phyloP scores from a whole-genome alignment of 2,797 vertebrate species.

The Rallus crepitans region DNA sequence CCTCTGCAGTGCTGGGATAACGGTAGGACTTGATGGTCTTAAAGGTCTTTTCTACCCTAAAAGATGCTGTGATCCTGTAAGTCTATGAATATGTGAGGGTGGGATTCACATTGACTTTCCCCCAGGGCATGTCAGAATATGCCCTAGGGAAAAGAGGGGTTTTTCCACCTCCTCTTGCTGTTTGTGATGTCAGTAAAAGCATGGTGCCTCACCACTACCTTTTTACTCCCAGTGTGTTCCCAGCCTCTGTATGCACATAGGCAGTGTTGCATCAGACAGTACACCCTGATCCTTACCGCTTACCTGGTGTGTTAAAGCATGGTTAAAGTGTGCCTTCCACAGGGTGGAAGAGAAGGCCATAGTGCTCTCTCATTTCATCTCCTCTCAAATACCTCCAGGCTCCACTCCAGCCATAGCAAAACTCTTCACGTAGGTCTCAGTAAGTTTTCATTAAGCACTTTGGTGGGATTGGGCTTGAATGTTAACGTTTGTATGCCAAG shows the following conservation, averaged over 20 bases:
- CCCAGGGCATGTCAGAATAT: not conserved
- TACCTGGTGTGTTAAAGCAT: not conserved
- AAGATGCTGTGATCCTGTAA: not conserved
- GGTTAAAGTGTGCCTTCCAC: not conserved
- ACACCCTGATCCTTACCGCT: not conserved
- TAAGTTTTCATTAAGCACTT: not conserved
- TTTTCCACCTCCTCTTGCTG: not conserved
- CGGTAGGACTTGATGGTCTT: rapidly evolving
- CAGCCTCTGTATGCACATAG: not conserved
- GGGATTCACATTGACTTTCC: not conserved
- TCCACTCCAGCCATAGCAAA: not conserved
- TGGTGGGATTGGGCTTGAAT: not conserved
- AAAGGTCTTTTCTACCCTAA: not conserved
- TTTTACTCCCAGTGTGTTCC: not conserved
- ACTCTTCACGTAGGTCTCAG: not conserved
- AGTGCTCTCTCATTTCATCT: not conserved
- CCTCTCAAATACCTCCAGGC: not conserved
- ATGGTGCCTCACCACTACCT: not conserved
- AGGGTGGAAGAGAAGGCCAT: not conserved
- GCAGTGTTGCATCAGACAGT: not conserved
- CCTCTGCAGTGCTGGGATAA: not conserved
- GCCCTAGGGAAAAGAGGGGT: not conserved
- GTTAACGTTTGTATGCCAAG: not conserved
- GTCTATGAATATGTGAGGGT: not conserved
- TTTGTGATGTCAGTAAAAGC: not conserved